Evolutionary conservation across 2,797 vertebrate species (phyloP).

Genomic region (Gymnoscopelus microlampas): DNA sequence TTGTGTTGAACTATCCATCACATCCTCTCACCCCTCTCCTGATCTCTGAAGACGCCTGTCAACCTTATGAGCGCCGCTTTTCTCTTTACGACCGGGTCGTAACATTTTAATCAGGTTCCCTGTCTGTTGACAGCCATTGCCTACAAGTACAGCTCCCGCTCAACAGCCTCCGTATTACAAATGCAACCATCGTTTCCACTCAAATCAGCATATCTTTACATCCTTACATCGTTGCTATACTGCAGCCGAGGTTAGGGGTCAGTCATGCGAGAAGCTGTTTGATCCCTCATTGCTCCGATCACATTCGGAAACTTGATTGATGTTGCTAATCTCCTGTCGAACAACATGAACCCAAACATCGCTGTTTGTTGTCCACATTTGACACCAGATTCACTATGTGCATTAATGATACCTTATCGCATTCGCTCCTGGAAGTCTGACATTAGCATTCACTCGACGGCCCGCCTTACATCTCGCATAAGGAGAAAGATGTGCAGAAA

Average conservation of each 20-base stretch:
- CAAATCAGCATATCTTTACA: conserved; percentile 16
- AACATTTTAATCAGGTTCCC: background rate
- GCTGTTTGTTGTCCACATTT: conserved; percentile 15
- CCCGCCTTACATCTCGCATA: background rate
- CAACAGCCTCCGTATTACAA: background rate
- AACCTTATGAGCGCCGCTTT: conserved; percentile 36
- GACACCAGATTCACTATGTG: too few relatives aligned
- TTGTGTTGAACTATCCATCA: conserved; percentile 35
- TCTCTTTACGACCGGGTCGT: conserved; percentile 27
- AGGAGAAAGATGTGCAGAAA: conserved; percentile 20
- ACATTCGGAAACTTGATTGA: background rate
- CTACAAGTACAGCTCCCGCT: background rate
- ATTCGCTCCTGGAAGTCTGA: conserved; percentile 14
- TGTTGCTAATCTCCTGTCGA: conserved; percentile 46
- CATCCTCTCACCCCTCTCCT: background rate
- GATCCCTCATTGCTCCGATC: background rate
- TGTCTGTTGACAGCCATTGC: conserved; percentile 4
- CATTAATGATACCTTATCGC: background rate
- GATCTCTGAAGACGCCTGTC: conserved; percentile 49
- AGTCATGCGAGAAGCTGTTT: background rate
- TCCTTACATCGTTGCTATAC: conserved; percentile 16
- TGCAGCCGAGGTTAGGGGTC: conserved; percentile 6
- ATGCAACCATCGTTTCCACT: background rate
- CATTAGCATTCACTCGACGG: conserved; percentile 36
- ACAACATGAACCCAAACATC: conserved; percentile 33